Evolutionary conservation across 2,888 invertebrate species (phyloP), one percentile per base, ranked within the genome.

Genomic region (Xestia xanthographa): DNA sequence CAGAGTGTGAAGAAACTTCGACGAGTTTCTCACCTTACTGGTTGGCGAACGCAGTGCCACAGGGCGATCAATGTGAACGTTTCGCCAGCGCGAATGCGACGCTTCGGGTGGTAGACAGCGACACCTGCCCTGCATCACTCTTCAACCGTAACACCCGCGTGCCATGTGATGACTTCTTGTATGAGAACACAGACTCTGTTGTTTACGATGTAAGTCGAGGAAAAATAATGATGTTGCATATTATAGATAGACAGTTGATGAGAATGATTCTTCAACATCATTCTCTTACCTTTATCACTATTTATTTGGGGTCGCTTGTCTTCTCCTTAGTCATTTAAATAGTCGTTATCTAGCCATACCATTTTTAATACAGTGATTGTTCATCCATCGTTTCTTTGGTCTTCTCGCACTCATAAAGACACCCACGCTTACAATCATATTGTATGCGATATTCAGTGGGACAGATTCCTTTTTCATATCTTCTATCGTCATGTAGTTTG

Each of bases 41-140:
- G 97, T 85, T 97, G 41, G 80, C 90, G 17, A 90, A 94, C 69
- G 97, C 97, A 0, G 92, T 96, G 8, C 97, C 97, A 0, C 34
- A 34, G 14, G 91, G 79, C 0, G 95, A 97, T 70, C 94, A 94
- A 63, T 97, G 97, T 84, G 90, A 92, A 65, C 94, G 97, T 0
- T 97, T 91, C 83, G 91, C 84, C 6, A 88, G 84, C 66, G 12
- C 72, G 11, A 82, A 84, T 5, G 53, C 77, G 2, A 45, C 69
- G 9, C 66, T 41, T 14, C 73, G 75, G 22, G 22, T 72, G 5
- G 72, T 85, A 1, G 63, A 69, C 45, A 74, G 79, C 9, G 74
- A 76, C 20, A 84, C 86, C 20, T 96, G 95, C 69, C 93, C 95
- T 0, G 91, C 91, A 0, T 69, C 81, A 2, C 89, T 93, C 75